These are phyloP conservation scores for Athene noctua DNA, from an alignment of 2,113 vertebrate genomes.

Conservation along the genomic window DNA sequence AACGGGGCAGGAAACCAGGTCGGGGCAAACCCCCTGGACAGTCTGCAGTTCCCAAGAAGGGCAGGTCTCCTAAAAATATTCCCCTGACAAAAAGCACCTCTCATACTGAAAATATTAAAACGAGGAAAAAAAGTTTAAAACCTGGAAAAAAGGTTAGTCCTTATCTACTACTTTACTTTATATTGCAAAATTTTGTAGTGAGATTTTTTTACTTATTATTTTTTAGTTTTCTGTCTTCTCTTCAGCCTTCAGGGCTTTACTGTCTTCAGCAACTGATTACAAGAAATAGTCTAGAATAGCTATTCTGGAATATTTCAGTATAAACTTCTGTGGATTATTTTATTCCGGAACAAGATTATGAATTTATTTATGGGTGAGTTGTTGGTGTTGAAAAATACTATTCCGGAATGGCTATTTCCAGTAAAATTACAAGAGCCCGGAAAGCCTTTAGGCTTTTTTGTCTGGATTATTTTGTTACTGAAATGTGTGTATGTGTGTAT, in stretches of 20 bases:
- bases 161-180: slow-evolving; percentile 56
- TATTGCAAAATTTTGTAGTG: slow-evolving; percentile 22
- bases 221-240: slow-evolving; percentile 22
- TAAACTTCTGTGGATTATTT: not conserved
- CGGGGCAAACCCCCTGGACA: slow-evolving; percentile 79
- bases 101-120: slow-evolving; percentile 71
- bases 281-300: not conserved
- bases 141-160: slow-evolving; percentile 90
- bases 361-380: not conserved
- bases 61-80: slow-evolving; percentile 72
- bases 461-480: slow-evolving; percentile 7
- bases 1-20: slow-evolving; percentile 82
- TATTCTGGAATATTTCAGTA: not conserved
- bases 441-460: not conserved
- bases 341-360: not conserved
- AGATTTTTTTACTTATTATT: not conserved
- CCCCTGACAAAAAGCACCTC: slow-evolving; percentile 61
- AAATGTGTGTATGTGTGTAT: not conserved
- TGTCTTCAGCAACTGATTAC: not conserved
- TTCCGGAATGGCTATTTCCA: not conserved
- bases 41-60: slow-evolving; percentile 77
- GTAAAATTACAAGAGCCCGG: not conserved
- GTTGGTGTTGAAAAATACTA: not conserved
- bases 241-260: slow-evolving; percentile 49
- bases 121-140: slow-evolving; percentile 86